Evolutionary conservation across 2,113 vertebrate species (phyloP), one percentile per base, ranked within the genome.

Genomic region (Himantopus leucocephalus): DNA sequence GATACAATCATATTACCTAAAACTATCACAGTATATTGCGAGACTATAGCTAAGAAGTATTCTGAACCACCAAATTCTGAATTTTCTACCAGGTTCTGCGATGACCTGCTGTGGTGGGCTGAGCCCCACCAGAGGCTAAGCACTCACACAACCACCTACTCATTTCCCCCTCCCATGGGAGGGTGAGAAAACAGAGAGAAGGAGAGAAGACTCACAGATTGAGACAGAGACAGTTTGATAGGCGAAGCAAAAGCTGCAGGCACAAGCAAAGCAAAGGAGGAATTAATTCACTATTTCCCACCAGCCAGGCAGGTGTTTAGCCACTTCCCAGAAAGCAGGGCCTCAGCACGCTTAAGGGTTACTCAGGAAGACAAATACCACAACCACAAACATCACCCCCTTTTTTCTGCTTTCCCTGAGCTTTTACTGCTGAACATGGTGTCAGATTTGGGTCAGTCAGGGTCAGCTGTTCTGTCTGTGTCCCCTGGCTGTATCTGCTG

Each of bases 401-500:
- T 66, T 74, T 45, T n/a, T 45, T n/a, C 21, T 43, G 22, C 32
- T 67, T 56, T 21, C 29, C 30, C 34, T 1, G 7, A 39, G 9
- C 2, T 77, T 90, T 55, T 52, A 24, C 6, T 64, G 34, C 5
- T 71, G 75, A 63, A 63, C 48, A 72, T 21, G 0, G n/a, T 22
- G n/a, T 26, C 56, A 67, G 41, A 29, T 24, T 52, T 4, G 0
- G 2, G 20, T 41, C 39, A 41, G 4, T 20, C 3, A 2, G 14
- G 22, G 37, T 48, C 81, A 89, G 80, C 14, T 71, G 34, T 24
- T 29, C 41, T 27, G 35, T 21, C 45, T 75, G 5, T 18, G 29
- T 30, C 17, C 35, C n/a, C 48, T 63, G 30, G 20, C 8, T 11
- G 2, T 24, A 74, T 15, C 27, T 47, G 45, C 45, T 43, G 19